Percentiles rank a stretch among this genome's conserved stretches.
phyloP scores from a whole-genome alignment of 2,113 vertebrate species.

The Heloderma charlesbogerti region DNA sequence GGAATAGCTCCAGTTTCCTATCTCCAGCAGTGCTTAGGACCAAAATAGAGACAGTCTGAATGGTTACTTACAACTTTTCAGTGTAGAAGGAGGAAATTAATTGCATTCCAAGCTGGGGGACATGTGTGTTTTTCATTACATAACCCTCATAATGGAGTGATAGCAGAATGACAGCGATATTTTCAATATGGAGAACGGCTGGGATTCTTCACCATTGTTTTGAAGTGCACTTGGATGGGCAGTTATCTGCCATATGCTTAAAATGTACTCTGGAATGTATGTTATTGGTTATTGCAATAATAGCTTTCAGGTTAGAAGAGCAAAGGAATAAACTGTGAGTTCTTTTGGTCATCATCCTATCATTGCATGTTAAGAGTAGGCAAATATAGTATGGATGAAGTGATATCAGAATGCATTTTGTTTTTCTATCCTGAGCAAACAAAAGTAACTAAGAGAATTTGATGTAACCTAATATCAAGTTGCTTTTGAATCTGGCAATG shows the following conservation, averaged over 20 bases:
- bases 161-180: conserved; percentile 61
- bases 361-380: background rate
- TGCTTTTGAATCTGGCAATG: background rate
- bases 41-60: conserved; percentile 57
- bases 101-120: conserved; percentile 64
- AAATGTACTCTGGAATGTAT: conserved; percentile 23
- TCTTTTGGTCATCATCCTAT: conserved; percentile 9
- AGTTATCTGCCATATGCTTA: conserved; percentile 49
- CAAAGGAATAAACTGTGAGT: conserved; percentile 4
- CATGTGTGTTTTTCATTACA: conserved; percentile 62
- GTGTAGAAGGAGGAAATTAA: conserved; percentile 67
- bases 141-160: conserved; percentile 55
- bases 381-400: background rate
- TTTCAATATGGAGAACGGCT: conserved; percentile 69
- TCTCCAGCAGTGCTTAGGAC: conserved; percentile 44
- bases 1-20: conserved; percentile 28
- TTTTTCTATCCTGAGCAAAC: background rate
- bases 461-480: conserved; percentile 15
- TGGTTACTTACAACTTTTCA: conserved; percentile 44
- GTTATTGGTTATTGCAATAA: conserved; percentile 35
- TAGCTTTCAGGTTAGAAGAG: conserved; percentile 43
- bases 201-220: conserved; percentile 48
- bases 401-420: background rate
- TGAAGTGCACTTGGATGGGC: conserved; percentile 53
- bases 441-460: conserved; percentile 3